These are phyloP conservation scores for human (Homo sapiens) DNA, from an alignment of 2,113 vertebrate genomes.

Conservation along the genomic window DNA sequence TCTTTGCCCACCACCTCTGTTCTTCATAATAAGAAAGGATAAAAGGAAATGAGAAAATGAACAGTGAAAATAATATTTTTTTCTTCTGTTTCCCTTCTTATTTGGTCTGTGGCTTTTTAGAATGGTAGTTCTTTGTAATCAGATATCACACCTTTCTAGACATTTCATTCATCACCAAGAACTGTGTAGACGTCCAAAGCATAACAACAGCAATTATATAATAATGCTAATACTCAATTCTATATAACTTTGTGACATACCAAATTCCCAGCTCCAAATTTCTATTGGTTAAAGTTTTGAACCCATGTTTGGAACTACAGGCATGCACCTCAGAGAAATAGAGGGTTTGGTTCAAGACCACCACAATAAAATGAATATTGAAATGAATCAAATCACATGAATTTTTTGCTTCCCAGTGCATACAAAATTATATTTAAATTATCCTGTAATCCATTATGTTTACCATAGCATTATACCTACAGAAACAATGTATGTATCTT, in stretches of 20 bases:
- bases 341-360: neutral
- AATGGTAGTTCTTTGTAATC: constrained; percentile 24
- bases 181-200: neutral
- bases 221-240: constrained; percentile 7
- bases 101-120: constrained; percentile 25
- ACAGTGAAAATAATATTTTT: neutral
- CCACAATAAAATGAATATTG: neutral
- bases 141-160: neutral
- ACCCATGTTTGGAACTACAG: neutral
- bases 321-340: neutral
- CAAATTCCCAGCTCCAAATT: constrained; percentile 4
- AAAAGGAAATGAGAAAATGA: constrained; percentile 2
- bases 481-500: neutral
- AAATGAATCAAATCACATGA: neutral
- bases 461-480: neutral
- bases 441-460: neutral
- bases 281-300: constrained; percentile 14
- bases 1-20: neutral
- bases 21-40: neutral
- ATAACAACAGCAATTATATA: neutral
- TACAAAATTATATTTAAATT: neutral
- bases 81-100: neutral
- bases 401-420: neutral
- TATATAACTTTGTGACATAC: constrained; percentile 1
- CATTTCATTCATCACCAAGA: neutral